A percentile compares a stretch with the other conserved stretches of the same genome.
phyloP scores from a whole-genome alignment of 2,113 vertebrate species.

The Gadus chalcogrammus region DNA sequence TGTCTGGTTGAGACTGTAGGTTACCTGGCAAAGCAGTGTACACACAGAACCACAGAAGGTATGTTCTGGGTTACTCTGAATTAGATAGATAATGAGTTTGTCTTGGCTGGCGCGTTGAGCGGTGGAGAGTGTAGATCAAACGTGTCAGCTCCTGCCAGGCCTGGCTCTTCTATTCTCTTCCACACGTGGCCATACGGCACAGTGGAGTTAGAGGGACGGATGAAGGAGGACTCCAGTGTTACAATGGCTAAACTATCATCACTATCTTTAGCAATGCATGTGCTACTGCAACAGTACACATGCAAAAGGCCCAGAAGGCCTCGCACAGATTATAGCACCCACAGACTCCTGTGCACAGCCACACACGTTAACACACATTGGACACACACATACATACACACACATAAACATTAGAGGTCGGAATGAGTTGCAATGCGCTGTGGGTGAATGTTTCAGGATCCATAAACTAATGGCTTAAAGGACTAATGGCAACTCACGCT shows the following conservation, averaged over 20 bases:
- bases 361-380: constrained; percentile 1
- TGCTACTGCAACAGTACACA: no score
- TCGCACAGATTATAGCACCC: no score
- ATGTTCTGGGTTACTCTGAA: constrained; percentile 13
- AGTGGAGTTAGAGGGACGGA: no score
- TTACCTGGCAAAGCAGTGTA: neutral
- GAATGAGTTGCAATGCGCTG: constrained; percentile 29
- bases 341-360: neutral
- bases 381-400: neutral
- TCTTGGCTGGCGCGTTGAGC: neutral
- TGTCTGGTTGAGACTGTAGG: neutral
- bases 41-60: neutral
- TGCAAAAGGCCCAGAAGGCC: no score
- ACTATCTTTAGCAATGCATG: no score
- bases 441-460: constrained; percentile 47
- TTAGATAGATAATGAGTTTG: constrained; percentile 20
- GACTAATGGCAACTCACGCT: constrained; percentile 41
- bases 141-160: neutral
- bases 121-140: neutral
- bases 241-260: no score
- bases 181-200: neutral
- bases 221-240: no score
- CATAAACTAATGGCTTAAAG: constrained; percentile 41
- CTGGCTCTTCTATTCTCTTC: neutral
- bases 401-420: constrained; percentile 6